Evolutionary conservation across 1,140 invertebrate genomes (phyloP), one percentile per base, ranked within the genome.

Genomic region (Drosophila eugracilis): DNA sequence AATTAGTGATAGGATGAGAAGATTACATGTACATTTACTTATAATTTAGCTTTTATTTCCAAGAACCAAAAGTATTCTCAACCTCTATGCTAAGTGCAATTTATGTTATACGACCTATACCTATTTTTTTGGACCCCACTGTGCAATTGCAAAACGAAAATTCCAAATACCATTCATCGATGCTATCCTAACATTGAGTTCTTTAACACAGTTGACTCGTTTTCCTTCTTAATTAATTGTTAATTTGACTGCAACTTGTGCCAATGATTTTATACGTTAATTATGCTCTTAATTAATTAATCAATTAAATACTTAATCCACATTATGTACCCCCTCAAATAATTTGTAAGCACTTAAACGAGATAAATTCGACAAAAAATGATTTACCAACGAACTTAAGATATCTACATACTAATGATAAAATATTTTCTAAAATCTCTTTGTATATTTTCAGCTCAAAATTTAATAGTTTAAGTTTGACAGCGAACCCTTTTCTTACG

Each of bases 171-270:
- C 41, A 60, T 52, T 66, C 54, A 66, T 63, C 45, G 54, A 69
- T 70, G 34, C 47, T 36, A 37, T 42, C 53, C 53, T 63, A 69
- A 52, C 14, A 39, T 15, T 45, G 58, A 30, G 21, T 45, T 72
- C 10, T 47, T 60, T 71, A 62, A 74, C 71, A 63, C 39, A 48
- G 41, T 60, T 69, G 70, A 28, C 28, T 63, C 42, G 39, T 71
- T 75, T 80, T 66, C 57, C 79, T 66, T 60, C 55, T 62, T 80
- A 75, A 70, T 67, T 69, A 70, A 76, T 85, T 76, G 63, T 78
- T 88, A 83, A 78, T 88, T 90, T 89, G 84, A 90, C 84, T 90
- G 89, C 89, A 90, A 90, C 81, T 90, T 90, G 89, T 90, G 89
- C 89, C 89, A 90, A 90, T 90, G 84, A 90, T 90, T 85, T 77